These are phyloP conservation scores for Typhlomys cinereus DNA, from an alignment of 2,113 vertebrate species.

Conservation along the genomic window DNA sequence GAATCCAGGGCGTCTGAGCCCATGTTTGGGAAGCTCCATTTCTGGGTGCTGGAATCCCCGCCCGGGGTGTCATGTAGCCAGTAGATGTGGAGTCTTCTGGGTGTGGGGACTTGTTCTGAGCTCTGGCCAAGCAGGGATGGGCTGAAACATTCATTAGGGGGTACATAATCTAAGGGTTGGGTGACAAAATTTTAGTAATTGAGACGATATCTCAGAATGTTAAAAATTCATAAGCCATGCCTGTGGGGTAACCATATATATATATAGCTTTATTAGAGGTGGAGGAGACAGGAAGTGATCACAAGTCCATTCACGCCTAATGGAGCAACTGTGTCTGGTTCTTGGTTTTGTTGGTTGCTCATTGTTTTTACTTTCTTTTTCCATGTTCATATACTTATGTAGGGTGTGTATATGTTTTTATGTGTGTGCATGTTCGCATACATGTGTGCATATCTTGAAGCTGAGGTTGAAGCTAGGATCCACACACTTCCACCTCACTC, in stretches of 20 bases:
- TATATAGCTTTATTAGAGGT: not conserved
- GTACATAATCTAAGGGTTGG: not conserved
- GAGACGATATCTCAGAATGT: not conserved
- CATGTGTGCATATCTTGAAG: too few species aligned
- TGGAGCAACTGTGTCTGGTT: not conserved
- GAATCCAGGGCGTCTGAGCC: not conserved
- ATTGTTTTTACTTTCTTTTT: too few species aligned
- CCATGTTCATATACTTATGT: too few species aligned
- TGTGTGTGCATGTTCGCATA: too few species aligned
- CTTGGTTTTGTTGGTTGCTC: not conserved
- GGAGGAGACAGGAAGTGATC: not conserved
- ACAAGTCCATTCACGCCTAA: not conserved
- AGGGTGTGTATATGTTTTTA: too few species aligned
- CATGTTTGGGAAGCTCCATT: not conserved
- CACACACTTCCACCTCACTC: too few species aligned
- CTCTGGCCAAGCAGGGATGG: too few species aligned
- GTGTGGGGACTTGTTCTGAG: not conserved
- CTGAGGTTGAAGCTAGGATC: too few species aligned
- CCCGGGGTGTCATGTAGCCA: not conserved
- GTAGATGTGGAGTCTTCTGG: not conserved
- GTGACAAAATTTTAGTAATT: not conserved
- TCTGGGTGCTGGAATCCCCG: not conserved
- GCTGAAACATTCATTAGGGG: not conserved
- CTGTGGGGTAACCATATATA: not conserved
- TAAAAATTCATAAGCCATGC: not conserved